Base-by-base conservation (phyloP, 2,888 invertebrate genomes). In the Mystacides longicornis region DNA sequence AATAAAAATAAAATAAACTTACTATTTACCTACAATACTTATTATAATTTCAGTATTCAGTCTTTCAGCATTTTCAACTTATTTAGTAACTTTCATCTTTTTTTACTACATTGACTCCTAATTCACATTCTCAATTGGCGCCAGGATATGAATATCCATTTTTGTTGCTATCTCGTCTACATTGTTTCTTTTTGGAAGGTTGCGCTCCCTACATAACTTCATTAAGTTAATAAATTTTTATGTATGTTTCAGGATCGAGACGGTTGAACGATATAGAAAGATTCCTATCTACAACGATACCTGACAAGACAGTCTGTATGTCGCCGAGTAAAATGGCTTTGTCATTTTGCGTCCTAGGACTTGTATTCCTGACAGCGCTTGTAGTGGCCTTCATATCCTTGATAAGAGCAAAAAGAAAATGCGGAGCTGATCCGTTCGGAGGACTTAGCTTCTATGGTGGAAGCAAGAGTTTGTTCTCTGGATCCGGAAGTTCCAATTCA, bases 301-400 rank as follows among this genome's bases (percentile, higher is more conserved):
- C 81, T 2, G 82, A 83, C 65, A 77, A 79, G 62, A 81, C 81
- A 2, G 80, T 88, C 49, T 89, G 89, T 66, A 75, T 89, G 60
- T 87, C 87, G 9, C 83, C 87, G 16, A 85, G 87, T 5, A 86
- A 85, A 73, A 80, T 89, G 79, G 87, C 88, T 11, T 73, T 87
- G 50, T 82, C 87, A 0, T 87, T 89, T 66, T 86, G 86, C 65
- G 73, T 86, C 0, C 69, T 88, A 63, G 86, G 88, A 3, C 69
- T 86, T 4, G 82, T 89, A 60, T 86, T 89, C 68, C 71, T 89
- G 0, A 75, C 82, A 54, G 88, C 87, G 5, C 81, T 87, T 7
- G 78, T 85, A 2, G 81, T 87, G 11, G 83, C 86, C 2, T 81
- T 86, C 56, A 80, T 81, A 33, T 84, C 85, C 2, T 68, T 87